Evolutionary conservation across 1,140 invertebrate genomes (phyloP).

Genomic region (Drosophila pseudoananassae): DNA sequence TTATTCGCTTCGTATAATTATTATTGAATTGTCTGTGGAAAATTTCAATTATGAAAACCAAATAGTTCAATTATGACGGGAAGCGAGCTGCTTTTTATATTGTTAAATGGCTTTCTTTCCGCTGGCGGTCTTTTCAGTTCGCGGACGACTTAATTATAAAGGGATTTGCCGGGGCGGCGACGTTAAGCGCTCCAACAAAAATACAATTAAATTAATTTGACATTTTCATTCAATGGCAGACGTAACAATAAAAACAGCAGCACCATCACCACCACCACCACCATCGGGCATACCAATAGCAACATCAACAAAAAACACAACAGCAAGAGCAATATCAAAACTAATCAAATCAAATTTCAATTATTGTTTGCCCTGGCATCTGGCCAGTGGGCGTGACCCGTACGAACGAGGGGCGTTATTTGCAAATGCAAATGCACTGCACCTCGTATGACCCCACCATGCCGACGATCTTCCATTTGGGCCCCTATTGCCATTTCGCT

Average conservation of each 20-base stretch:
- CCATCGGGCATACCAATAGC: not conserved
- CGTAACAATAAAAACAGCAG: slow-evolving; percentile 22
- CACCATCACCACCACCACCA: not conserved
- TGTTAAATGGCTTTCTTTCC: slow-evolving; percentile 56
- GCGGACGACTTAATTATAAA: slow-evolving; percentile 66
- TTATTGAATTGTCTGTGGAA: slow-evolving; percentile 77
- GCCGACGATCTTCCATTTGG: slow-evolving; percentile 36
- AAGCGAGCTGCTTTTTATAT: slow-evolving; percentile 41
- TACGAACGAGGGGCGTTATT: slow-evolving; percentile 21
- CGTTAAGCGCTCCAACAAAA: slow-evolving; percentile 49
- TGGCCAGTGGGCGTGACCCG: slow-evolving; percentile 48
- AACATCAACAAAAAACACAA: slow-evolving; percentile 21
- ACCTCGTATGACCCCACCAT: not conserved
- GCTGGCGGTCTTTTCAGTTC: not conserved
- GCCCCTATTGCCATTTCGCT: slow-evolving; percentile 71
- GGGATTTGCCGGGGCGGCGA: slow-evolving; percentile 54
- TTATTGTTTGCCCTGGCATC: slow-evolving; percentile 59
- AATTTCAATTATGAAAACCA: slow-evolving; percentile 79
- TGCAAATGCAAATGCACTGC: slow-evolving; percentile 53
- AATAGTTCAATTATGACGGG: slow-evolving; percentile 74
- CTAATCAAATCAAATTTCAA: slow-evolving; percentile 83
- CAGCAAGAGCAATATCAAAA: slow-evolving; percentile 55
- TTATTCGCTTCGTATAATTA: slow-evolving; percentile 56
- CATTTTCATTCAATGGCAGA: slow-evolving; percentile 42
- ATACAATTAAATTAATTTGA: slow-evolving; percentile 62